phyloP scores from a whole-genome alignment of 2,888 invertebrate genomes.

The Chesias legatella region DNA sequence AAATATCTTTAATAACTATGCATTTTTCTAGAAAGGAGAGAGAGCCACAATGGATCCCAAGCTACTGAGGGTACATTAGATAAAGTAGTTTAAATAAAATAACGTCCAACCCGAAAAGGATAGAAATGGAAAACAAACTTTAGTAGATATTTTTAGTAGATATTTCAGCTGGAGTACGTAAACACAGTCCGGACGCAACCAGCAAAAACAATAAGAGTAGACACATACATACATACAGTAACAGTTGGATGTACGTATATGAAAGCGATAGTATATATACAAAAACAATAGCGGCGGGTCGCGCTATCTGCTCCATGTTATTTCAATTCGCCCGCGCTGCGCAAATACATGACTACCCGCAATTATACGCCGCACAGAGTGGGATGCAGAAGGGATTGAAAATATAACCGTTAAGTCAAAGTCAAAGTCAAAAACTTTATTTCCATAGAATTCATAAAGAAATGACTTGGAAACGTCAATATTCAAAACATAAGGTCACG shows the following conservation, averaged over 20 bases:
- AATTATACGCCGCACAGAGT: slow-evolving; percentile 40
- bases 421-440: no score
- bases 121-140: no score
- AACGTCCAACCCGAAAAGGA: no score
- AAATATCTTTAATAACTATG: no score
- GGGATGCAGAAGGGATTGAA: slow-evolving; percentile 6
- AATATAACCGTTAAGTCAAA: background rate
- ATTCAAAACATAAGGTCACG: no score
- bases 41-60: no score
- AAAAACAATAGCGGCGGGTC: slow-evolving; percentile 36
- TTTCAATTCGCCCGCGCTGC: slow-evolving; percentile 60
- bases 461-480: no score
- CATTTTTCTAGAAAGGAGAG: no score
- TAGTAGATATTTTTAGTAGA: background rate
- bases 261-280: slow-evolving; percentile 34
- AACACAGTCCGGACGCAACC: slow-evolving; percentile 11
- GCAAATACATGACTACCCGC: slow-evolving; percentile 55
- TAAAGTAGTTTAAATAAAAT: no score
- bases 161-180: background rate
- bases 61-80: no score
- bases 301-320: slow-evolving; percentile 63
- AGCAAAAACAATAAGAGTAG: slow-evolving; percentile 35
- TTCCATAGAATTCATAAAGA: no score
- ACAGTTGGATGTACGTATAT: slow-evolving; percentile 4
- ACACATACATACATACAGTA: no score